Percentiles rank a stretch among this genome's conserved stretches.
Conservation (phyloP, 2,888 invertebrate genomes). For the Cyrtodaria siliqua region DNA sequence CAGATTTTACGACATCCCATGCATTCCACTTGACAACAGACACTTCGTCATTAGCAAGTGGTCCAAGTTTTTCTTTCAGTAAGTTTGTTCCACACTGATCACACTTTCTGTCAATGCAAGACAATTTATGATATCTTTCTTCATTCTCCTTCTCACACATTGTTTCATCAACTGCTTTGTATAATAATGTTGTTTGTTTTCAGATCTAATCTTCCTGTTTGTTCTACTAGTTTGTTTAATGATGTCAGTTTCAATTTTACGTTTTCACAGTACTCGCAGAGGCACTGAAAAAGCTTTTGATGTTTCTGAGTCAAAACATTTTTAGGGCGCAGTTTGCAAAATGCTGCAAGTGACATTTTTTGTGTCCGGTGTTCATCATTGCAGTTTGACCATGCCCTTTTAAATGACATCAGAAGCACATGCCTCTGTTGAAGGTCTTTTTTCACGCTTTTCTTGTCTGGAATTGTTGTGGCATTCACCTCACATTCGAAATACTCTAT, state of each 20-base stretch:
- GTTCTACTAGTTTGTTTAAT: constrained; percentile 12
- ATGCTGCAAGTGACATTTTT: constrained; percentile 18
- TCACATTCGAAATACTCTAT: constrained; percentile 17
- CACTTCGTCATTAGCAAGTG: not conserved
- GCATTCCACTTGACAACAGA: constrained; percentile 7
- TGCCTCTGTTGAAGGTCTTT: constrained; percentile 24
- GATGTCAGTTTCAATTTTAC: constrained; percentile 9
- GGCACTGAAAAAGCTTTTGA: constrained; percentile 10
- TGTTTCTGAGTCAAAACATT: constrained; percentile 17
- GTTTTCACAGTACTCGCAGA: constrained; percentile 24
- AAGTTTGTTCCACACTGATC: too few relatives aligned
- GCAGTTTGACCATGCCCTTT: constrained; percentile 24
- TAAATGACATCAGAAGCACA: constrained; percentile 24
- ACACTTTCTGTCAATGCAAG: constrained; percentile 7
- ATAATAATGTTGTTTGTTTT: constrained; percentile 14
- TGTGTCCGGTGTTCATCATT: constrained; percentile 13
- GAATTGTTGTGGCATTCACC: not conserved
- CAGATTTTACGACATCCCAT: constrained; percentile 21
- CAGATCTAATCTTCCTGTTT: not conserved
- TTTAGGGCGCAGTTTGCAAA: constrained; percentile 15
- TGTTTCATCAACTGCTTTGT: constrained; percentile 9
- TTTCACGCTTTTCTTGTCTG: constrained; percentile 32
- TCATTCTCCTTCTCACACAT: constrained; percentile 21
- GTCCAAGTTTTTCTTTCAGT: constrained; percentile 5
- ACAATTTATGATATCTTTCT: constrained; percentile 8